These are phyloP conservation scores for Chironomus tentans DNA, from an alignment of 2,888 invertebrate genomes.

Conservation along the genomic window DNA sequence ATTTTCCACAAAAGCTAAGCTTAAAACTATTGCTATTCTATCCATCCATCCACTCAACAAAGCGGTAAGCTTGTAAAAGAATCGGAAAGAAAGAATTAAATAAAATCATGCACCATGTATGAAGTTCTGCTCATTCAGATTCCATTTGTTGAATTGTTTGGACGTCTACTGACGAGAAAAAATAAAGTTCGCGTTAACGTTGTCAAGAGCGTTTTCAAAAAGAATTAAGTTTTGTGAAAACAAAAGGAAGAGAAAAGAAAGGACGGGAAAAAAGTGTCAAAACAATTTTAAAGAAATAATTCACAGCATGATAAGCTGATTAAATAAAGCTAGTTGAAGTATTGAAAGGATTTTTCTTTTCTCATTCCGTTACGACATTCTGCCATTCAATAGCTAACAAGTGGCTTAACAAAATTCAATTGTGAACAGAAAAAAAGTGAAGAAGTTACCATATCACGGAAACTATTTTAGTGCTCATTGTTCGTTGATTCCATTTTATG, in stretches of 20 bases:
- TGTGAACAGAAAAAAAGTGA: neutral
- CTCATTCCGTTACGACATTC: too few species aligned
- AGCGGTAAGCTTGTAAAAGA: neutral
- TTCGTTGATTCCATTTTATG: neutral
- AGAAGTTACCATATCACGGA: neutral
- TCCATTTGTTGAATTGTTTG: constrained; percentile 13
- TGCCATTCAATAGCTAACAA: neutral
- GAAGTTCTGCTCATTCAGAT: constrained; percentile 23
- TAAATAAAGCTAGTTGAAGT: neutral
- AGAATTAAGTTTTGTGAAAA: neutral
- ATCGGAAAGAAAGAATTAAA: constrained; percentile 21
- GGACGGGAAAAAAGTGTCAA: constrained; percentile 8
- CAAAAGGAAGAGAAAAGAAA: neutral
- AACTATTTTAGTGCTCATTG: neutral
- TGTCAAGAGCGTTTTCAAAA: neutral
- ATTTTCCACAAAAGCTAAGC: too few species aligned
- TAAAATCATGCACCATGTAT: constrained; percentile 24
- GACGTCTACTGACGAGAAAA: neutral
- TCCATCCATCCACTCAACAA: neutral
- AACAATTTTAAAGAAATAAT: constrained; percentile 12
- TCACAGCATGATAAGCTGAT: constrained; percentile 25
- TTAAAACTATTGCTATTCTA: too few species aligned
- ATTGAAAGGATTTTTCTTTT: neutral
- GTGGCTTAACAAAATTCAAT: neutral
- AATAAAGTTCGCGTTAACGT: neutral